phyloP scores from a whole-genome alignment of 2,797 vertebrate genomes.

The Remorina albescens region DNA sequence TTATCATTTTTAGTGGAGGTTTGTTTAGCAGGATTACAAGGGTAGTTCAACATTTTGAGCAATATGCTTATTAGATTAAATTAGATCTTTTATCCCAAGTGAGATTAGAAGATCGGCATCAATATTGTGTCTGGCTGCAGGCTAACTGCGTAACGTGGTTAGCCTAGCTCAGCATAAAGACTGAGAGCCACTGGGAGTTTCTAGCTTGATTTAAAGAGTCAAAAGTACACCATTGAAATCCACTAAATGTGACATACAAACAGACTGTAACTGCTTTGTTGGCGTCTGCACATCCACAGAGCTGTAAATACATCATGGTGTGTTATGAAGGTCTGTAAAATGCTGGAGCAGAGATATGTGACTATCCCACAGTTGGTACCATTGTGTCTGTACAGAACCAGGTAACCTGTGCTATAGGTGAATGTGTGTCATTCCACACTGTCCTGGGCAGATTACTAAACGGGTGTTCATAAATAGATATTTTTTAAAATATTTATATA shows the following conservation, averaged over 20 bases:
- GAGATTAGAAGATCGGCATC: neutral
- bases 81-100: neutral
- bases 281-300: neutral
- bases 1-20: neutral
- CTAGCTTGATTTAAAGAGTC: neutral
- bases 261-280: neutral
- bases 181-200: neutral
- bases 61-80: neutral
- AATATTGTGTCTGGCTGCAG: neutral
- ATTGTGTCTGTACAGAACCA: neutral
- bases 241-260: neutral
- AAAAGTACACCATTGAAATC: neutral
- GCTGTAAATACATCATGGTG: neutral
- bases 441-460: too few species aligned
- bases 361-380: neutral
- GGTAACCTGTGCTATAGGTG: neutral
- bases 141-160: neutral
- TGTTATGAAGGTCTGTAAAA: neutral
- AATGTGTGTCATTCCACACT: too few species aligned
- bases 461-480: too few species aligned
- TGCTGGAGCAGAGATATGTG: neutral
- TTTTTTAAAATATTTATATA: too few species aligned
- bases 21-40: neutral
- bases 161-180: slow-evolving; percentile 2
- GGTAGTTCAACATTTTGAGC: slow-evolving; percentile 1